A percentile compares a stretch with the other conserved stretches of the same genome.
phyloP scores from a whole-genome alignment of 2,888 invertebrate species.

The Lasioglossum morio region DNA sequence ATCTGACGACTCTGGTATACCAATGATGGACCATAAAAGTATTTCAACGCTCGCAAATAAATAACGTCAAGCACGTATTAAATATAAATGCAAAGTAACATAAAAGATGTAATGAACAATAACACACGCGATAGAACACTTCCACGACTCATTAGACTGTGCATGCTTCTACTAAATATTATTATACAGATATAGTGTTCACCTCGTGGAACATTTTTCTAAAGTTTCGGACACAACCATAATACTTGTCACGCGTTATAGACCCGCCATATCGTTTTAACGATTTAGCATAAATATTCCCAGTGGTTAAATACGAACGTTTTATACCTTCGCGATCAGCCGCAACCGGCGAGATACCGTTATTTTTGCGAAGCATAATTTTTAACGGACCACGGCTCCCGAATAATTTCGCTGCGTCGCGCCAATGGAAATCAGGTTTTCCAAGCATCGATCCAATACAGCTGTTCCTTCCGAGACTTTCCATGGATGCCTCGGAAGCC shows the following conservation, averaged over 20 bases:
- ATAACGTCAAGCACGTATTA: neutral
- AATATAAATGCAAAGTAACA: neutral
- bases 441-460: slow-evolving; percentile 28
- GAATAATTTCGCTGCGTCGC: neutral
- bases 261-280: neutral
- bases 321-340: neutral
- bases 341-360: neutral
- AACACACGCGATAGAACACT: neutral
- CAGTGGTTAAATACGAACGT: neutral
- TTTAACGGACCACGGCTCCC: neutral
- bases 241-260: neutral
- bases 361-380: neutral
- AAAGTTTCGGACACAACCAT: neutral
- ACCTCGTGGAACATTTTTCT: neutral
- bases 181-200: no score
- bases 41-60: neutral
- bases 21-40: neutral
- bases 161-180: no score
- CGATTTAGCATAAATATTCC: neutral
- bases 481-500: slow-evolving; percentile 28
- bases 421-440: slow-evolving; percentile 1
- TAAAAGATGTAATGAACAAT: neutral
- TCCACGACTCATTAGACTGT: neutral
- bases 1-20: neutral
- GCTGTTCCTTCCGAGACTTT: slow-evolving; percentile 56